phyloP scores from a whole-genome alignment of 2,113 vertebrate genomes.

The Phalacrocorax brasilianus region DNA sequence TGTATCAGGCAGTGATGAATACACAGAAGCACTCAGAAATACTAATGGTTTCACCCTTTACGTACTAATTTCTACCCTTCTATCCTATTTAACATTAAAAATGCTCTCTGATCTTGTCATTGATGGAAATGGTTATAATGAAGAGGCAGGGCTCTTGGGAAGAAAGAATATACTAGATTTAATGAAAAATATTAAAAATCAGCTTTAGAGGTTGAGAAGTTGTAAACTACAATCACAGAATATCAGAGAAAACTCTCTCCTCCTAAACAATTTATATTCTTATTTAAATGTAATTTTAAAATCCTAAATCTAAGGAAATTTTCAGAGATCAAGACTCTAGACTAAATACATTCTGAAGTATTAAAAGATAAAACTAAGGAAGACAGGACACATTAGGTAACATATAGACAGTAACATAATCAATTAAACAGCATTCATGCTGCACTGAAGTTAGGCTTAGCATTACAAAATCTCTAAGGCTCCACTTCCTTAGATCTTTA shows the following conservation, averaged over 20 bases:
- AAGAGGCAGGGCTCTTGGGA: conserved; percentile 47
- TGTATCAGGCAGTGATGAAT: conserved; percentile 72
- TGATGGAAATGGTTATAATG: conserved; percentile 68
- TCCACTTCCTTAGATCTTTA: neutral
- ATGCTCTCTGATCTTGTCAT: conserved; percentile 65
- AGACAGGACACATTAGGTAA: neutral
- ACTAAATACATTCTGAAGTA: neutral
- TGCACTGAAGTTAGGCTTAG: neutral
- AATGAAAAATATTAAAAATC: conserved; percentile 71
- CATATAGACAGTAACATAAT: neutral
- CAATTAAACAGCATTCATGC: neutral
- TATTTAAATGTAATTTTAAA: neutral
- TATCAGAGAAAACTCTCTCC: neutral
- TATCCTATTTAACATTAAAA: conserved; percentile 66
- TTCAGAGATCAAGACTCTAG: neutral
- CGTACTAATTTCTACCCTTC: conserved; percentile 67
- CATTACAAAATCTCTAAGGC: neutral
- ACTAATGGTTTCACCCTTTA: conserved; percentile 70
- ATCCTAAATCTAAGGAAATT: neutral
- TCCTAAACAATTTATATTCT: neutral
- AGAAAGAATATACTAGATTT: conserved; percentile 50
- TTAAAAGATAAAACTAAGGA: neutral
- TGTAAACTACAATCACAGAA: neutral
- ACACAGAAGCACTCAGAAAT: conserved; percentile 65
- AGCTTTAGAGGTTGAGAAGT: conserved; percentile 31